Evolutionary conservation across 2,113 vertebrate genomes (phyloP).

Genomic region (Bungarus multicinctus): DNA sequence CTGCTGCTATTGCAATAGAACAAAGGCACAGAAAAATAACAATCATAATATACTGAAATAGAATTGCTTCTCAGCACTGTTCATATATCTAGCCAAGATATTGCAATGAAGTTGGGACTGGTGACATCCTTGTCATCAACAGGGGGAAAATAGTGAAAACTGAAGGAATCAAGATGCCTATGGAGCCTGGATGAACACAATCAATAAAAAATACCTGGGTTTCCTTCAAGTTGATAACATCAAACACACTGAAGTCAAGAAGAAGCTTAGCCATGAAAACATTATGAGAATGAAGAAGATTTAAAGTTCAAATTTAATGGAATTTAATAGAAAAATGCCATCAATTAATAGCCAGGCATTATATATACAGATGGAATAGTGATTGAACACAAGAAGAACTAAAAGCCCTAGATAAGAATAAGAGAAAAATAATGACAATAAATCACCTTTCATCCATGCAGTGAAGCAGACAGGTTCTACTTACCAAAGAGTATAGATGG

Average conservation of each 20-base stretch:
- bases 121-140: not conserved
- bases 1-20: not conserved
- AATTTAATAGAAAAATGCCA: not conserved
- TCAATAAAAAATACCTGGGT: not conserved
- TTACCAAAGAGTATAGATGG: not conserved
- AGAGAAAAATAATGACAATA: not conserved
- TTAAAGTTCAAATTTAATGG: not conserved
- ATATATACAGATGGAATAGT: not conserved
- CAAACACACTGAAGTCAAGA: not conserved
- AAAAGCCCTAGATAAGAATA: not conserved
- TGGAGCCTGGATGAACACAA: not conserved
- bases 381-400: not conserved
- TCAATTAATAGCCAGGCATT: not conserved
- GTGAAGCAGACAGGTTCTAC: not conserved
- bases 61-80: not conserved
- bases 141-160: not conserved
- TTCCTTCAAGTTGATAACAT: not conserved
- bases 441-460: not conserved
- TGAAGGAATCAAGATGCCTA: not conserved
- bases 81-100: not conserved
- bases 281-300: not conserved
- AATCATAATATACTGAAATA: not conserved
- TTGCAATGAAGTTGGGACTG: not conserved
- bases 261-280: not conserved
- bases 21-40: not conserved